Evolutionary conservation across 1,140 invertebrate species (phyloP), one percentile per base, ranked within the genome.

Genomic region (Arion vulgaris): DNA sequence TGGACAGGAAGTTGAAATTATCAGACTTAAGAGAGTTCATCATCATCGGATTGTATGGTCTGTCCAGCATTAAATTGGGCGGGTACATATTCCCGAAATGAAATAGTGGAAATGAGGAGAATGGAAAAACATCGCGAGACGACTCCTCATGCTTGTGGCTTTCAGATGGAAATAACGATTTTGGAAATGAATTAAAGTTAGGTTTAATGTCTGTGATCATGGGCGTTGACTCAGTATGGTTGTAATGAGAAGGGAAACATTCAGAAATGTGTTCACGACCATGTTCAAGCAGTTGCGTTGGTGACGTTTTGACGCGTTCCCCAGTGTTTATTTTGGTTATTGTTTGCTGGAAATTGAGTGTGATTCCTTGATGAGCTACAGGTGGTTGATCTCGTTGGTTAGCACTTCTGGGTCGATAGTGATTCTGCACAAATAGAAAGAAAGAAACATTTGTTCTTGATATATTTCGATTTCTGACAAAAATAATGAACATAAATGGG

Each of bases 241-340:
- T 38, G 23, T 32, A 36, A 26, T 36, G 80, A 26, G 34, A 28
- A 26, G 13, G 28, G 68, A 76, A 26, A 82, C 28, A 36, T 15
- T n/a, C 36, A 49, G 53, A 38, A 68, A 17, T 39, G 1, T 83
- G 62, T 49, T 85, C 83, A 57, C 86, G 83, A 19, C 86, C 81
- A 66, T 80, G 87, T 81, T 90, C 89, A 41, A 84, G 87, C 87
- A 90, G 87, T 79, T 89, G 88, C 83, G 88, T 90, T 68, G 87
- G 68, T 19, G 88, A 71, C 4, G 88, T 74, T 62, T 87, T 88
- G 36, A 90, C 89, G 72, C 88, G 86, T 17, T 87, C 83, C 5
- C 85, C 84, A 28, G 71, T 9, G 28, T 15, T 1, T 66, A 5
- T 28, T 5, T 4, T 28, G 11, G 28, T 23, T 23, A 28, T 11